Base-by-base conservation (phyloP, 2,888 invertebrate genomes). In the Encarsia formosa region DNA sequence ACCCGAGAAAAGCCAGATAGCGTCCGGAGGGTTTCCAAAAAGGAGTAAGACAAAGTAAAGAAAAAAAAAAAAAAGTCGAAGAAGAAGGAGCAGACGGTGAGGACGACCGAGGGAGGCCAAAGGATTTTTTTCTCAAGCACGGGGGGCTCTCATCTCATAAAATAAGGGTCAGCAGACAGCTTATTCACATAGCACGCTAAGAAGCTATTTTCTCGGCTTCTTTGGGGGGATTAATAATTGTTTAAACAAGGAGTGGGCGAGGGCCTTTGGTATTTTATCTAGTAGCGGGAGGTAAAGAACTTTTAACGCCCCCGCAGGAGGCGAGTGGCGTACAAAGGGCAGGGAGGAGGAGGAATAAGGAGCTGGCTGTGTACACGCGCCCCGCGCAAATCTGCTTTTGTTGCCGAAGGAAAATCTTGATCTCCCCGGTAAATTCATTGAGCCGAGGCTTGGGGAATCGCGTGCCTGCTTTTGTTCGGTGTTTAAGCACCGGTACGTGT, bases 221-320 rank as follows among this genome's bases (percentile, higher is more conserved):
- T 26, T 29, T 24, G 23, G 34, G 26, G 40, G 32, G 39, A 44
- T 50, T 44, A 44, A 50, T 50, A 50, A 50, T 50, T 50, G 50
- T 44, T 50, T 50, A 44, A 50, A 44, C 34, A 44, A 35, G 39
- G 39, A 32, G 18, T 11, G 6, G 11, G 38, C 18, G 38, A n/a
- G n/a, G n/a, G n/a, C n/a, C n/a, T n/a, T n/a, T n/a, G 18, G 31
- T 26, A 37, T 43, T 49, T 43, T 49, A 43, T 38, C 38, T 24
- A 19, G 26, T 26, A 11, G n/a, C 9, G 35, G 15, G 22, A 26
- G 42, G 22, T 43, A 22, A n/a, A 15, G n/a, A 4, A 22, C 22
- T 23, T 15, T 1, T 41, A 41, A 26, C 26, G 11, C 6, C 26
- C 26, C 26, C 11, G n/a, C n/a, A n/a, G n/a, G n/a, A n/a, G n/a